Base-by-base conservation (phyloP, 2,888 invertebrate species). In the Zaprionus lineosus region DNA sequence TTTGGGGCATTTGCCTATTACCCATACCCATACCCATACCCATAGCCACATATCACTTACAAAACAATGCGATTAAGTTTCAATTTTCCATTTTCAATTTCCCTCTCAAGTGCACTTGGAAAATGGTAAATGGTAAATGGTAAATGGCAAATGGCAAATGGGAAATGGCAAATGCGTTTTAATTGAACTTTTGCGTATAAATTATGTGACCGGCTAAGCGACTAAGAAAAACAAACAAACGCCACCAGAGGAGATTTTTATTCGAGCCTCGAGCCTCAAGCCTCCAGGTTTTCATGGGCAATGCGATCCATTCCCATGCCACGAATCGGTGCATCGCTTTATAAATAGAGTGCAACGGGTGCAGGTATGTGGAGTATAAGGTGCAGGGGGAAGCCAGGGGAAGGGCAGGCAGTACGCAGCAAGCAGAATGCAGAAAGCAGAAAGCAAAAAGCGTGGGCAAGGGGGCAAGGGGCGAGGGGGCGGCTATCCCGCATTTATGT, bases 1-100 rank as follows among this genome's bases (percentile, higher is more conserved):
- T 68, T 37, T 44, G 12, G 31, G 67, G 65, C 66, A 64, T 47
- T 58, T 41, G 40, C 40, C 41, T 18, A 48, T 36, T 56, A 3
- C 33, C 3, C 11, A 4, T 4, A 9, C 12, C 14, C 3, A 12
- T 14, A 12, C 9, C 12, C 12, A 33, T 11, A 4, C 3, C 14
- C 33, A 3, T 33, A 5, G 29, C 16, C 37, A 11, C 60, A 40
- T 51, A 29, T 59, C 24, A 16, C 47, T 69, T 61, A 29, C 26
- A 55, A 58, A 67, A 73, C 73, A 71, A 73, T 73, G 69, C 59
- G 76, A 77, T 77, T 77, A 75, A 68, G 48, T 83, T 83, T 75
- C 76, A 78, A 68, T 83, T 83, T 78, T 55, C 44, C 21, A 44
- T 44, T 14, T 39, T 6, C 12, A 12, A 24, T 48, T 36, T 31